Base-by-base conservation (phyloP, 2,888 invertebrate genomes). In the Drosophila peninsularis region DNA sequence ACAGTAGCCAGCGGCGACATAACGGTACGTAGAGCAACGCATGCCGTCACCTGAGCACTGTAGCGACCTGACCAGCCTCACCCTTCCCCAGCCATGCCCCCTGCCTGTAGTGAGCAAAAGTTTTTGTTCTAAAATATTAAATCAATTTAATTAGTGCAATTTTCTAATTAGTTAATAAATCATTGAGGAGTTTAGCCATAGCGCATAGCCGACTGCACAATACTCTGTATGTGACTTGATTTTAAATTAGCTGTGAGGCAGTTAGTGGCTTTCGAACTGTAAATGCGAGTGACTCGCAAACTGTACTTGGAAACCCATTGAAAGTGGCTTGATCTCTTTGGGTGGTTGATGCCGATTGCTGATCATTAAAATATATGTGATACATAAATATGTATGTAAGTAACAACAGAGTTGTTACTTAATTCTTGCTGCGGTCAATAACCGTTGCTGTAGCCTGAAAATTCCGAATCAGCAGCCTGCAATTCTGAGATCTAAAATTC, bases 1-100 rank as follows among this genome's bases (percentile, higher is more conserved):
- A n/a, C 55, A 19, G 11, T 13, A 42, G 14, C 27, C 50, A 50
- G 5, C 36, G 21, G 36, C 14, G n/a, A 14, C n/a, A 32, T n/a
- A 24, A 61, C 60, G 66, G 72, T 71, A 56, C 52, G 72, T 71
- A 27, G 13, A 58, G 17, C 21, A 39, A 24, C 58, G 54, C 49
- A 37, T 55, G 45, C 41, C 41, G 64, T 52, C 41, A 32, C 37
- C 66, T 54, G 39, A 30, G 27, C 32, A 17, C 5, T 14, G 7
- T 13, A 13, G 7, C 1, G 27, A n/a, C n/a, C 6, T 1, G 27
- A 3, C 5, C 10, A 30, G 27, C 30, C 10, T 30, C 11, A 13
- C 5, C 34, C 11, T 9, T 0, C 32, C 11, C 32, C 11, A 3
- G 0, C 32, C n/a, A n/a, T n/a, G n/a, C 4, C 32, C 9, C 32